Conservation (phyloP, 2,888 invertebrate genomes). For the Zaprionus obscuricornis region DNA sequence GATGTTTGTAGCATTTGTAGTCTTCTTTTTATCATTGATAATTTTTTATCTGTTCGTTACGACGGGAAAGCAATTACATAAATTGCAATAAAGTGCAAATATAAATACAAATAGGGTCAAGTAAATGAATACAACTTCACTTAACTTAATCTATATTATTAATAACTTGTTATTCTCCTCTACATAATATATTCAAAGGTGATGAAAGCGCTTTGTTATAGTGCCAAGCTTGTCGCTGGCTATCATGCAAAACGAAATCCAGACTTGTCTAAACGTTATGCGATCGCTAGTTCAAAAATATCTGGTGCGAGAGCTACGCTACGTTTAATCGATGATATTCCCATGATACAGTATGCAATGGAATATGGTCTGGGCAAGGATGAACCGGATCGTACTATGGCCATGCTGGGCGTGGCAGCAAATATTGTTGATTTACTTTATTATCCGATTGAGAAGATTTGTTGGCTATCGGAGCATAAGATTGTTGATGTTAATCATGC, state of each 20-base stretch:
- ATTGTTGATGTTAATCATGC: constrained; percentile 86
- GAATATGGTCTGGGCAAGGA: constrained; percentile 89
- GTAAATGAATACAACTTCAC: constrained; percentile 30
- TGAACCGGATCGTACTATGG: constrained; percentile 85
- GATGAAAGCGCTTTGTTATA: constrained; percentile 90
- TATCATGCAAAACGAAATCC: constrained; percentile 85
- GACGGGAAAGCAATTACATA: constrained; percentile 59
- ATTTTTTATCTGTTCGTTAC: constrained; percentile 73
- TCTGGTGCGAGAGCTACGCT: constrained; percentile 91
- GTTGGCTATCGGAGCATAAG: constrained; percentile 91
- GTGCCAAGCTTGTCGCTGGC: constrained; percentile 89
- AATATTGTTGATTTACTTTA: constrained; percentile 91
- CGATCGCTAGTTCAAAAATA: constrained; percentile 87
- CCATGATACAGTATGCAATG: constrained; percentile 89
- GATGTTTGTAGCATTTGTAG: constrained; percentile 64
- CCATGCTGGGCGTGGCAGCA: constrained; percentile 88
- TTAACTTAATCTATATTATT: too few relatives aligned
- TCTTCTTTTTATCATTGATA: constrained; percentile 72
- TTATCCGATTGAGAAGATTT: constrained; percentile 93
- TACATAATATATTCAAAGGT: too few relatives aligned
- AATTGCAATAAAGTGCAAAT: constrained; percentile 43
- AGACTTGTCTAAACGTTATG: constrained; percentile 86
- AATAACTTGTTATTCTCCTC: too few relatives aligned
- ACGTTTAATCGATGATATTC: constrained; percentile 92
- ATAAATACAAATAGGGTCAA: constrained; percentile 33